Evolutionary conservation across 2,113 vertebrate genomes (phyloP).

Genomic region (Centropus unirufus): DNA sequence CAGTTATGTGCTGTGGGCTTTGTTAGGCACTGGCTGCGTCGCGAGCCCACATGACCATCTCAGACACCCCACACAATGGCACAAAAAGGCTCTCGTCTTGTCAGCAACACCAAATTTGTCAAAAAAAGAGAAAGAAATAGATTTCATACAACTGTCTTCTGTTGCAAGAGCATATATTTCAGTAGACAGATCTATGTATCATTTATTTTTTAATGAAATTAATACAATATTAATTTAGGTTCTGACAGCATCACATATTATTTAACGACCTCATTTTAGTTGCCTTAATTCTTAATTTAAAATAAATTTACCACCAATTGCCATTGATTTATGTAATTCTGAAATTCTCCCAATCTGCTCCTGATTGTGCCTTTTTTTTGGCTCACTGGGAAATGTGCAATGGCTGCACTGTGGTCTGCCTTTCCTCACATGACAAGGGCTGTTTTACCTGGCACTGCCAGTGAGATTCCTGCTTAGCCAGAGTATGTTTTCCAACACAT

Average conservation of each 20-base stretch:
- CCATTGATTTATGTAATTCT: not conserved
- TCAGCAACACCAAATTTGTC: constrained; percentile 34
- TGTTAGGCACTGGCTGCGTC: constrained; percentile 33
- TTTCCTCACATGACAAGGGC: not conserved
- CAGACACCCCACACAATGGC: constrained; percentile 59
- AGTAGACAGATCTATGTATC: not conserved
- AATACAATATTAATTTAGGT: not conserved
- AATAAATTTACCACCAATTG: not conserved
- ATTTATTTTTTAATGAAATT: not conserved
- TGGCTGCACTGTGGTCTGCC: not conserved
- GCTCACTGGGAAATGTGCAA: not conserved
- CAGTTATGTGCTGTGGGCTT: not conserved
- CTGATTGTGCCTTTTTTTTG: not conserved
- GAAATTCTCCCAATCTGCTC: not conserved
- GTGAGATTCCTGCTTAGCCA: not conserved
- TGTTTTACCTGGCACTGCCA: not conserved
- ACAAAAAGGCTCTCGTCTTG: constrained; percentile 48
- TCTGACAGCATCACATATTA: not conserved
- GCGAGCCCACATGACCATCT: not conserved
- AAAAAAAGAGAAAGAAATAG: not conserved
- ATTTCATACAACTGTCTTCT: constrained; percentile 3
- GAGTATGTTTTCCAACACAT: not conserved
- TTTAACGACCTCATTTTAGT: not conserved
- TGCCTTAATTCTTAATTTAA: not conserved
- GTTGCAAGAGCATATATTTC: not conserved